phyloP scores from a whole-genome alignment of 2,113 vertebrate genomes.

The Cynopterus brachyotis region DNA sequence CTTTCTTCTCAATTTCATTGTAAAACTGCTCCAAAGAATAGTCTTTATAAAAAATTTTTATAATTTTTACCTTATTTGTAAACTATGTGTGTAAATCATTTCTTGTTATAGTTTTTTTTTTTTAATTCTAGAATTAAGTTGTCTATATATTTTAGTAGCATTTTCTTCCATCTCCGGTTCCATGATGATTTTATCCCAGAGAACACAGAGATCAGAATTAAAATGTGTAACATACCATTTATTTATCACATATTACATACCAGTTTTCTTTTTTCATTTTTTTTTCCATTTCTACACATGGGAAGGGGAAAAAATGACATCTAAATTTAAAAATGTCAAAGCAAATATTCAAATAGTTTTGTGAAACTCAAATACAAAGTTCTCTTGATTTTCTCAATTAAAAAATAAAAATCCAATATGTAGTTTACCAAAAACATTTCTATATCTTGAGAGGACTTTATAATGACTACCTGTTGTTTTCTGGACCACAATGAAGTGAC shows the following conservation, averaged over 20 bases:
- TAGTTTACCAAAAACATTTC: not conserved
- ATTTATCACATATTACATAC: not conserved
- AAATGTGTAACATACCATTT: not conserved
- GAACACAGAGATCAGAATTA: not conserved
- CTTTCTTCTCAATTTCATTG: not conserved
- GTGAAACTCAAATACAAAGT: not conserved
- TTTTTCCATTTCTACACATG: not conserved
- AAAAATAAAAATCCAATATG: not conserved
- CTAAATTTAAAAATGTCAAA: not conserved
- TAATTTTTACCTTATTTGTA: not conserved
- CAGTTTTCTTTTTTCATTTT: not conserved
- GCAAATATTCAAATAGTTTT: not conserved
- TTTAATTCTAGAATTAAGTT: not conserved
- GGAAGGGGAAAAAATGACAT: not conserved
- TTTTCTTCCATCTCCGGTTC: not conserved
- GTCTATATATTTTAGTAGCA: not conserved
- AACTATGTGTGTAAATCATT: not conserved
- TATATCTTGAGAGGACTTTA: not conserved
- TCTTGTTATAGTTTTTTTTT: not conserved
- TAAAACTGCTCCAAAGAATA: not conserved
- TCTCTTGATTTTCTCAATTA: not conserved
- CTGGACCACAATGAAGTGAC: not conserved
- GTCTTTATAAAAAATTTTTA: not conserved
- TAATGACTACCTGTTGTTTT: not conserved
- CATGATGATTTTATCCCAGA: not conserved